A percentile compares a stretch with the other conserved stretches of the same genome.
phyloP scores from a whole-genome alignment of 2,113 vertebrate genomes.

The Synodontis membranacea region DNA sequence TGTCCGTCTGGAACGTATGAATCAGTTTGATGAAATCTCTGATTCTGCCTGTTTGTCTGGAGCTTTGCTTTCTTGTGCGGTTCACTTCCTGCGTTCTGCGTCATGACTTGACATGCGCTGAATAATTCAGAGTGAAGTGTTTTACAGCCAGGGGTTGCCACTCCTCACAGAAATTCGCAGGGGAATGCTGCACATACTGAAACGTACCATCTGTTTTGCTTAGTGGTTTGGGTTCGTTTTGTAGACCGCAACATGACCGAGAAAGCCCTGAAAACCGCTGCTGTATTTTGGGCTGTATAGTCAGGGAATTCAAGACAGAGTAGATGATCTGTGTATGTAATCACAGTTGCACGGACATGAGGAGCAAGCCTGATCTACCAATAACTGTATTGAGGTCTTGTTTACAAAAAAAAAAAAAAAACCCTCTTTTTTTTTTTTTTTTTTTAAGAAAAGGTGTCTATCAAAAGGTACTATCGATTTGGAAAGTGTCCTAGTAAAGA shows the following conservation, averaged over 20 bases:
- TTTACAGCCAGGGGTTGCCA: background rate
- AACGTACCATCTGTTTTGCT: background rate
- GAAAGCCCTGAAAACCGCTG: background rate
- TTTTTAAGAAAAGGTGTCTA: background rate
- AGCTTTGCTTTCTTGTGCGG: background rate
- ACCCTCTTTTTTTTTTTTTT: too few relatives aligned
- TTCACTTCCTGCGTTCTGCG: slow-evolving; percentile 8
- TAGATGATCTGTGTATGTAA: background rate
- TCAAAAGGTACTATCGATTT: background rate
- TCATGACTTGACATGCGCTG: slow-evolving; percentile 1
- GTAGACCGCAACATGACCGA: background rate
- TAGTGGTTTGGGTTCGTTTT: background rate
- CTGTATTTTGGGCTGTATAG: background rate
- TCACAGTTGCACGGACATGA: background rate
- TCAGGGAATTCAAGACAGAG: background rate
- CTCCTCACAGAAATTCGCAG: background rate
- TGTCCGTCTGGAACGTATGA: too few relatives aligned
- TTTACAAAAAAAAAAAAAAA: background rate
- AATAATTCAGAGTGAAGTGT: slow-evolving; percentile 16
- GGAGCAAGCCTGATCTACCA: background rate
- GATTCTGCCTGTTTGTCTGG: background rate
- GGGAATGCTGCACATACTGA: background rate
- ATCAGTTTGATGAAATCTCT: too few relatives aligned
- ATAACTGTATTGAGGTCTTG: background rate
- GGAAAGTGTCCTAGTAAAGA: background rate